Evolutionary conservation across 1,140 invertebrate species (phyloP).

Genomic region (Euglossa dilemma): DNA sequence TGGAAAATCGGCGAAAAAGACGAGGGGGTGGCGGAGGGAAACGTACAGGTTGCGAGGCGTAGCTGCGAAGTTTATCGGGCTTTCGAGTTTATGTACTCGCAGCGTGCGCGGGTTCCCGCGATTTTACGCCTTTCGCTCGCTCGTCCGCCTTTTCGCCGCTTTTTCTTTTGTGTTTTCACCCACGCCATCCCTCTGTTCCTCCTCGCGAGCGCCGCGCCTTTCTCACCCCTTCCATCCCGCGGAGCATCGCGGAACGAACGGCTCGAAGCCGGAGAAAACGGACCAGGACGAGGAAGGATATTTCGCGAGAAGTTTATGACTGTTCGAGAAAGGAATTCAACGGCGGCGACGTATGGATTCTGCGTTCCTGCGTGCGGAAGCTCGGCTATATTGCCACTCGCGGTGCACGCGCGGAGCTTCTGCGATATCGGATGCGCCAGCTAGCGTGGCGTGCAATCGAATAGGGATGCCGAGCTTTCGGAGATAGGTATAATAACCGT

Average conservation of each 20-base stretch:
- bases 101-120: slow-evolving; percentile 51
- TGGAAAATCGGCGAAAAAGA: slow-evolving; percentile 41
- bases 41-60: slow-evolving; percentile 35
- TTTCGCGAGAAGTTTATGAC: slow-evolving; percentile 53
- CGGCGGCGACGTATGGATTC: not conserved
- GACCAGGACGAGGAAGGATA: slow-evolving; percentile 29
- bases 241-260: slow-evolving; percentile 26
- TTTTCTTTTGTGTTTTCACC: slow-evolving; percentile 13
- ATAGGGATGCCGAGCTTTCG: not conserved
- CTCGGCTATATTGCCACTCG: not conserved
- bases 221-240: not conserved
- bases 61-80: slow-evolving; percentile 58
- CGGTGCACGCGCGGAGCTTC: not conserved
- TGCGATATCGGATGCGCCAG: not conserved
- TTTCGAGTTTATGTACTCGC: slow-evolving; percentile 56
- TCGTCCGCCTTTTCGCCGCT: slow-evolving; percentile 8
- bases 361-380: not conserved
- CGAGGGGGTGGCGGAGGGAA: slow-evolving; percentile 5
- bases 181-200: not conserved
- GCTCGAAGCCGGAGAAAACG: slow-evolving; percentile 20
- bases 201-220: not conserved
- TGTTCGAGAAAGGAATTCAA: not conserved
- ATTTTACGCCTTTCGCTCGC: slow-evolving; percentile 58
- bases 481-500: not conserved
- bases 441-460: no score